These are phyloP conservation scores for Drosophila sordidapex DNA, from an alignment of 2,888 invertebrate genomes.

Conservation along the genomic window DNA sequence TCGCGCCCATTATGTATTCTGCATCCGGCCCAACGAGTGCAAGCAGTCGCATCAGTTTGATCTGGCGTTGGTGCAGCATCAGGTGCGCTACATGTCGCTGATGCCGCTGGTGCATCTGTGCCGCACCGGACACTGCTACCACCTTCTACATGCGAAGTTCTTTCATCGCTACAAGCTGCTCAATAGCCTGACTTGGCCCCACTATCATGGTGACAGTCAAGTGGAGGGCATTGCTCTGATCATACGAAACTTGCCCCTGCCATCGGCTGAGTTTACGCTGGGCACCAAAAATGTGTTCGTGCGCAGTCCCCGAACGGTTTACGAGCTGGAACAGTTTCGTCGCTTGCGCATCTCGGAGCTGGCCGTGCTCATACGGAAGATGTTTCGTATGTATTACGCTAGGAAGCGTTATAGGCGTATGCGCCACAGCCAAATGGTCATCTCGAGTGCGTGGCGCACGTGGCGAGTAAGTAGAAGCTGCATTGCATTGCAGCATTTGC, in stretches of 20 bases:
- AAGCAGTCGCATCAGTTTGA: constrained; percentile 92
- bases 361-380: constrained; percentile 90
- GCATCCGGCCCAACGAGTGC: constrained; percentile 93
- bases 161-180: constrained; percentile 90
- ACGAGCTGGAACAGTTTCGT: constrained; percentile 93
- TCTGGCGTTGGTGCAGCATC: constrained; percentile 91
- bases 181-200: constrained; percentile 90
- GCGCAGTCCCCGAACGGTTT: constrained; percentile 93
- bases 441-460: constrained; percentile 90
- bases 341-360: constrained; percentile 90
- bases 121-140: constrained; percentile 91
- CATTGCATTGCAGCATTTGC: constrained; percentile 16
- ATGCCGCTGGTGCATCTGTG: constrained; percentile 92
- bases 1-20: constrained; percentile 92
- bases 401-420: constrained; percentile 88
- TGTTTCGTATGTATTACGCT: constrained; percentile 88
- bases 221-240: constrained; percentile 89
- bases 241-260: constrained; percentile 90
- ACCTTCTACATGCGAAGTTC: constrained; percentile 89
- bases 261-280: constrained; percentile 92
- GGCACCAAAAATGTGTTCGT: constrained; percentile 94
- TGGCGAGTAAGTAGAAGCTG: constrained; percentile 87
- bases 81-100: constrained; percentile 91
- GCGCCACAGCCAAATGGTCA: constrained; percentile 88
- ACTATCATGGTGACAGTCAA: constrained; percentile 88